phyloP scores from a whole-genome alignment of 2,113 vertebrate species.

The Thunnus thynnus region DNA sequence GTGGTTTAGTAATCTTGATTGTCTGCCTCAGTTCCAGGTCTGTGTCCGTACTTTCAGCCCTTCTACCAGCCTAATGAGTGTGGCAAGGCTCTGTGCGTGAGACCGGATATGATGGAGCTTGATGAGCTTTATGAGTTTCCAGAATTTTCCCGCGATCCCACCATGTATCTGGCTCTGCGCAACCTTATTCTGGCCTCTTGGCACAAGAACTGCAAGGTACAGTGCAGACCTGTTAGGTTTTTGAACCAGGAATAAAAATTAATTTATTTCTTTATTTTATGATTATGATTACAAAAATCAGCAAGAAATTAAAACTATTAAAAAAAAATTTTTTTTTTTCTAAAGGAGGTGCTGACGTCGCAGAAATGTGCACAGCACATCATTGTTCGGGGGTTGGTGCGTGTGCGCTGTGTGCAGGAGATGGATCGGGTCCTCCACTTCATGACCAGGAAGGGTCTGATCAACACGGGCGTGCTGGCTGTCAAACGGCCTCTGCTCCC shows the following conservation, averaged over 20 bases:
- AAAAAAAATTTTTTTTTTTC: neutral
- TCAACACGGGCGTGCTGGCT: conserved; percentile 94
- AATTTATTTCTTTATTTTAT: too few species aligned
- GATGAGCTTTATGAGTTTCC: conserved; percentile 99
- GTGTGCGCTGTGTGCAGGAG: conserved; percentile 95
- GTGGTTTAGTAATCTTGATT: neutral
- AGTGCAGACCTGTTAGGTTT: neutral
- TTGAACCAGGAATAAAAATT: neutral
- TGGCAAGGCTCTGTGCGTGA: conserved; percentile 96
- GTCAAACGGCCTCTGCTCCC: conserved; percentile 91
- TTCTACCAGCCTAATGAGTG: conserved; percentile 99
- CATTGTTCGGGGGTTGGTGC: conserved; percentile 93
- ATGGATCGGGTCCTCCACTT: conserved; percentile 94
- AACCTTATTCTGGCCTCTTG: conserved; percentile 97
- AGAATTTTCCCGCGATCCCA: conserved; percentile 96
- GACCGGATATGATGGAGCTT: conserved; percentile 98
- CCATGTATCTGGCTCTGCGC: conserved; percentile 96
- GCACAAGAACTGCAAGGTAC: conserved; percentile 93
- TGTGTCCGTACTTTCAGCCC: conserved; percentile 96
- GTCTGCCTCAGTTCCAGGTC: conserved; percentile 86
- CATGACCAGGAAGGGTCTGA: conserved; percentile 96
- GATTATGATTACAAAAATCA: neutral
- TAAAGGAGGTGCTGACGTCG: conserved; percentile 92
- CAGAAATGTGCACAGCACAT: conserved; percentile 92
- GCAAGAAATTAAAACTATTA: neutral